phyloP scores from a whole-genome alignment of 92 coral and sea anemone species.

The Pocillopora meandrina region DNA sequence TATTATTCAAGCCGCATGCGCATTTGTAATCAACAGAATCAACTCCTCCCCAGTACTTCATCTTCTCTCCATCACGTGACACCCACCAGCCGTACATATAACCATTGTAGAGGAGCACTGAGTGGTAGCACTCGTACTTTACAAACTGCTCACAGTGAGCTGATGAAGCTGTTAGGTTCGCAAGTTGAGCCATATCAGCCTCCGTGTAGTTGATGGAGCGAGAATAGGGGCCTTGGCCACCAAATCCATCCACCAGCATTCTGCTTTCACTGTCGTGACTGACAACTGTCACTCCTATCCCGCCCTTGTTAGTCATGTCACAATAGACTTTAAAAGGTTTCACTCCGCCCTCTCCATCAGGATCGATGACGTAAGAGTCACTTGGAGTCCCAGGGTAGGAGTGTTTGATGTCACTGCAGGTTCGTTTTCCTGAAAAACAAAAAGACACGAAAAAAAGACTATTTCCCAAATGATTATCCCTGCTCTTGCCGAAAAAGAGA shows the following conservation, averaged over 20 bases:
- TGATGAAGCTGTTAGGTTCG: neutral
- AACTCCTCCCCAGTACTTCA: conserved; percentile 68
- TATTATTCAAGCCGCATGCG: conserved; percentile 52
- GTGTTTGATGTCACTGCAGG: neutral
- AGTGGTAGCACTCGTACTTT: conserved; percentile 19
- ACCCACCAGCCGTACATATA: conserved; percentile 44
- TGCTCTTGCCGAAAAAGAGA: no score
- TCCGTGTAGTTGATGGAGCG: conserved; percentile 19
- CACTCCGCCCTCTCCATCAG: conserved; percentile 42
- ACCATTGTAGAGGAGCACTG: neutral
- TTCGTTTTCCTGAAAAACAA: no score
- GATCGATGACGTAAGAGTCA: conserved; percentile 44
- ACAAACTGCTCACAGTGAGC: conserved; percentile 50
- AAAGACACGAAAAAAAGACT: no score
- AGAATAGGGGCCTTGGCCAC: neutral
- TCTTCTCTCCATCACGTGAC: conserved; percentile 48
- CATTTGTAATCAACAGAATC: conserved; percentile 27
- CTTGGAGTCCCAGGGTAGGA: conserved; percentile 1
- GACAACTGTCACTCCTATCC: conserved; percentile 58
- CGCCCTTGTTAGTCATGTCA: conserved; percentile 56
- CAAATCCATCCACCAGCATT: neutral
- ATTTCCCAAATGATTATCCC: no score
- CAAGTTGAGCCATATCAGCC: conserved; percentile 24
- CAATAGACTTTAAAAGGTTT: conserved; percentile 45
- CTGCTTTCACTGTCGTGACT: conserved; percentile 57